These are phyloP conservation scores for Kryptolebias marmoratus DNA, from an alignment of 2,113 vertebrate species.

Conservation along the genomic window DNA sequence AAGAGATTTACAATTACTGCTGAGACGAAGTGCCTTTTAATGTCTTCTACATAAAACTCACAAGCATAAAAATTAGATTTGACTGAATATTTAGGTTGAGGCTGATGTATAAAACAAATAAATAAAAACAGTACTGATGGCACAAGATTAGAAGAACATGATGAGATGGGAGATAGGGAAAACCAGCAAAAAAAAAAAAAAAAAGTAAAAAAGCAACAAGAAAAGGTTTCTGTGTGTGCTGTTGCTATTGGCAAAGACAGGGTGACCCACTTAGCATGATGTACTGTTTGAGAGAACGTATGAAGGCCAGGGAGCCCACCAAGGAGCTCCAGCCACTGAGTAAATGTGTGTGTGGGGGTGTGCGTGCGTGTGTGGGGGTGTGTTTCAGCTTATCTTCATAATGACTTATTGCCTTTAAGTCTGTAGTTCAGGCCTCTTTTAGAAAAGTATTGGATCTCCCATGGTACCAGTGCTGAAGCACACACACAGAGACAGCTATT, in stretches of 20 bases:
- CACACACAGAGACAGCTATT: conserved; percentile 8
- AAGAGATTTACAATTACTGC: conserved; percentile 9
- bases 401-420: conserved; percentile 43
- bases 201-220: neutral
- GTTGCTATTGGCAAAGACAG: conserved; percentile 71
- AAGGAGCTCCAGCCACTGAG: conserved; percentile 33
- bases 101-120: neutral
- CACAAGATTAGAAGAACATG: neutral
- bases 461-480: conserved; percentile 7
- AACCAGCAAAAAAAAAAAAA: conserved; percentile 3
- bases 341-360: conserved; percentile 22
- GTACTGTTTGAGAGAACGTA: conserved; percentile 36
- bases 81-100: neutral
- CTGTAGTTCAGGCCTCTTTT: conserved; percentile 29
- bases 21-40: neutral
- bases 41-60: neutral
- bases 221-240: conserved; percentile 10
- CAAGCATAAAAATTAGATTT: neutral
- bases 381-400: conserved; percentile 9
- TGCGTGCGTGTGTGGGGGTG: conserved; percentile 25
- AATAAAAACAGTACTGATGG: neutral
- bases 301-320: conserved; percentile 56
- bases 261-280: conserved; percentile 73
- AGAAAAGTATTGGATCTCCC: conserved; percentile 38
- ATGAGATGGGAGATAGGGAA: neutral